A percentile compares a stretch with the other conserved stretches of the same genome.
phyloP scores from a whole-genome alignment of 2,797 vertebrate genomes.

The Microctenopoma lineatum region DNA sequence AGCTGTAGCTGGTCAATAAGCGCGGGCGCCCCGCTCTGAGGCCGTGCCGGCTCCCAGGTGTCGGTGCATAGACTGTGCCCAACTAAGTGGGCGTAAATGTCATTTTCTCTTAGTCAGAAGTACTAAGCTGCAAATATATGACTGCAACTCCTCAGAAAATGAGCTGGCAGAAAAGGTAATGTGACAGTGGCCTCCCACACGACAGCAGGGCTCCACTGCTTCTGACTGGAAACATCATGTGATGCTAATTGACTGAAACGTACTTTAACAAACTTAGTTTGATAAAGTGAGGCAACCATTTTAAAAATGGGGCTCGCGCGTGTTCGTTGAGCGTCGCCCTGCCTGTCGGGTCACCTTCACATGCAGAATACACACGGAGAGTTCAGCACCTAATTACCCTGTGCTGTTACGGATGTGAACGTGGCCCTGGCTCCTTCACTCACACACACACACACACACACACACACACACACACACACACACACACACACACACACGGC shows the following conservation, averaged over 20 bases:
- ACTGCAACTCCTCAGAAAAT: neutral
- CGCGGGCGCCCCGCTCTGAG: neutral
- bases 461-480: neutral
- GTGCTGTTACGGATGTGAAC: neutral
- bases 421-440: neutral
- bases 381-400: constrained; percentile 14
- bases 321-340: neutral
- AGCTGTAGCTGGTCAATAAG: too few species aligned
- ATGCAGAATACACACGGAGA: constrained; percentile 2
- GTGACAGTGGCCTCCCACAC: neutral
- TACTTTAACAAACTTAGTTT: neutral
- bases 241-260: neutral
- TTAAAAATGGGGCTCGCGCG: neutral
- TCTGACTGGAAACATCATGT: neutral
- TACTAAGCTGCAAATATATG: neutral
- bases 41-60: neutral
- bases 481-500: constrained; percentile 7
- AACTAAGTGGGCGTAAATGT: neutral
- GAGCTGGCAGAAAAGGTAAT: neutral
- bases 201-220: neutral
- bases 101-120: neutral
- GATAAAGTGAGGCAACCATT: neutral
- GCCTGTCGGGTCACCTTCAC: constrained; percentile 35
- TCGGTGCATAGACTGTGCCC: neutral
- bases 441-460: constrained; percentile 12